Evolutionary conservation across 92 coral and sea anemone species (phyloP), one percentile per base, ranked within the genome.

Genomic region (Parazoanthus swiftii): DNA sequence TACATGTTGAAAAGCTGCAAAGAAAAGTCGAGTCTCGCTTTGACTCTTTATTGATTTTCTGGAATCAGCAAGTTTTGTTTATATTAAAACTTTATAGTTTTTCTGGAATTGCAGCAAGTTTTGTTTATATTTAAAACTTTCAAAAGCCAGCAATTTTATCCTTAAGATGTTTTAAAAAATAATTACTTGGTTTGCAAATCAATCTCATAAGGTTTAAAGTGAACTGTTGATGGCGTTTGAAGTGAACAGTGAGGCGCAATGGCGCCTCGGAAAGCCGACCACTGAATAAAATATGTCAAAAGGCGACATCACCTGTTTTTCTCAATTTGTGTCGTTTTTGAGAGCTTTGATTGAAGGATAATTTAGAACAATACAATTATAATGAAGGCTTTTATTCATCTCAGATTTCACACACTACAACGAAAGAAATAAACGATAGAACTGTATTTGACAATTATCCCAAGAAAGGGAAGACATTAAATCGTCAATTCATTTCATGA

Each of bases 311-410:
- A 84, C 87, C 87, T 71, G 87, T 10, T 82, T 70, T 26, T 21
- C 78, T 35, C 46, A 29, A 84, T 50, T 84, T 84, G 87, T 84
- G 75, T 72, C 78, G 77, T 48, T 84, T 84, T 84, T 48, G 79
- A 84, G 48, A 44, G 78, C 10, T 71, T 84, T 84, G 87, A 72
- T 71, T 84, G 46, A 43, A 71, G 67, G 43, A 84, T 84, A 84
- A 84, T 84, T 84, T 84, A 35, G 87, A 84, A 84, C 87, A 70
- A 84, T 43, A 72, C 77, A 84, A 84, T 36, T n/a, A 84, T 84
- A 51, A 84, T 84, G 87, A 84, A 84, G 75, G 35, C 71, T 44
- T 84, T 72, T 71, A 46, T 43, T 42, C 13, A 72, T 59, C 79
- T 71, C 46, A 71, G 75, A 84, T 71, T 33, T 16, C 79, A 26